These are phyloP conservation scores for Papilio dardanus DNA, from an alignment of 1,140 invertebrate species.

Conservation along the genomic window DNA sequence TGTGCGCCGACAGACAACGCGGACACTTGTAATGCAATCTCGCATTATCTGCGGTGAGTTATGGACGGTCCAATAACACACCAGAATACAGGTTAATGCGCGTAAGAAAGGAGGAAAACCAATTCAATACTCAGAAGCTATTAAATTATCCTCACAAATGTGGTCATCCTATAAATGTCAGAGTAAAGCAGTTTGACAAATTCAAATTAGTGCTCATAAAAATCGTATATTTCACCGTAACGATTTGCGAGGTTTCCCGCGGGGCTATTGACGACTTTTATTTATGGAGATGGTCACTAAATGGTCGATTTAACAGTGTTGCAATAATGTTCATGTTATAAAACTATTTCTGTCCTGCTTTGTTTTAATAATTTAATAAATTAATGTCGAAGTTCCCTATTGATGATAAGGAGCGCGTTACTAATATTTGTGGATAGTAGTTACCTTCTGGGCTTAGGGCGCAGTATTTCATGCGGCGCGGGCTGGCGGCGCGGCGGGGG, in stretches of 20 bases:
- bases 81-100: constrained; percentile 14
- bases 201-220: constrained; percentile 1
- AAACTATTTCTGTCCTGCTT: neutral
- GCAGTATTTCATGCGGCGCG: constrained; percentile 90
- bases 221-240: neutral
- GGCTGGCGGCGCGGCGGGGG: constrained; percentile 66
- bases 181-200: neutral
- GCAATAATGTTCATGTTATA: neutral
- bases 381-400: neutral
- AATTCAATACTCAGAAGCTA: neutral
- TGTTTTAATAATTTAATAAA: neutral
- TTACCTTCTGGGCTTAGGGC: constrained; percentile 93
- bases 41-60: neutral
- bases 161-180: neutral
- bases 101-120: constrained; percentile 17
- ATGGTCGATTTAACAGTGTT: neutral
- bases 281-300: neutral
- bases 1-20: neutral
- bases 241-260: neutral
- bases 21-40: neutral
- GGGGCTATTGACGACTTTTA: neutral
- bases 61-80: neutral
- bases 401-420: too few species aligned
- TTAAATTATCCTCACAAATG: neutral
- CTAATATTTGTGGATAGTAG: too few species aligned